A percentile compares a stretch with the other conserved stretches of the same genome.
Conservation (phyloP, 2,113 vertebrate species). For the Pluvialis apricaria region DNA sequence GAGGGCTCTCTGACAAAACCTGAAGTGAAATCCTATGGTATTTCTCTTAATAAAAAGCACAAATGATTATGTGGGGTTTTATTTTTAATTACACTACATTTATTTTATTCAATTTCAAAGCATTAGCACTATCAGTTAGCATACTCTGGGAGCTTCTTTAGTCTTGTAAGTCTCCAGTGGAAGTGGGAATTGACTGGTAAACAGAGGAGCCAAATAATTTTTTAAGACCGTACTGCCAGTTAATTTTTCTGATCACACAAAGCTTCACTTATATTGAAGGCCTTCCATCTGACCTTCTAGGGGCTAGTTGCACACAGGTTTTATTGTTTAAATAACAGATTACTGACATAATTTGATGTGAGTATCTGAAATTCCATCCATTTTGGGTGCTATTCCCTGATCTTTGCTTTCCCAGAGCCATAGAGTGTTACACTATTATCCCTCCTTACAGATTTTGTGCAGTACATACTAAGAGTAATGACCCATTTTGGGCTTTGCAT, state of each 20-base stretch:
- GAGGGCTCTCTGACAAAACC: background rate
- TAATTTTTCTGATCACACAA: background rate
- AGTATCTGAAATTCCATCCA: background rate
- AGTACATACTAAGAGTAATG: background rate
- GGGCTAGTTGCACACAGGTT: background rate
- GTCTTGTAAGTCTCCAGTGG: background rate
- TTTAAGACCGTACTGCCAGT: background rate
- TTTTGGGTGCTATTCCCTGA: background rate
- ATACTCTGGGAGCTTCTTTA: background rate
- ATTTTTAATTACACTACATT: background rate
- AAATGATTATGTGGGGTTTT: background rate
- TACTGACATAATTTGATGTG: background rate
- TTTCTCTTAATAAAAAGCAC: background rate
- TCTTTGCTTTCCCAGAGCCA: background rate
- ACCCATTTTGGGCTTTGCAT: background rate
- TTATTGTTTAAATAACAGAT: background rate
- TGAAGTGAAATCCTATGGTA: background rate
- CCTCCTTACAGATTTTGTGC: background rate
- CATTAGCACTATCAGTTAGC: background rate
- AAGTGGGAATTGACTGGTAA: background rate
- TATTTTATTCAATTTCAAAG: background rate
- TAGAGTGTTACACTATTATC: background rate
- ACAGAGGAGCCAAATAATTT: background rate
- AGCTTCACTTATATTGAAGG: background rate
- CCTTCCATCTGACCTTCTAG: background rate